Evolutionary conservation across 1,140 invertebrate species (phyloP).

Genomic region (Ladona fulva): DNA sequence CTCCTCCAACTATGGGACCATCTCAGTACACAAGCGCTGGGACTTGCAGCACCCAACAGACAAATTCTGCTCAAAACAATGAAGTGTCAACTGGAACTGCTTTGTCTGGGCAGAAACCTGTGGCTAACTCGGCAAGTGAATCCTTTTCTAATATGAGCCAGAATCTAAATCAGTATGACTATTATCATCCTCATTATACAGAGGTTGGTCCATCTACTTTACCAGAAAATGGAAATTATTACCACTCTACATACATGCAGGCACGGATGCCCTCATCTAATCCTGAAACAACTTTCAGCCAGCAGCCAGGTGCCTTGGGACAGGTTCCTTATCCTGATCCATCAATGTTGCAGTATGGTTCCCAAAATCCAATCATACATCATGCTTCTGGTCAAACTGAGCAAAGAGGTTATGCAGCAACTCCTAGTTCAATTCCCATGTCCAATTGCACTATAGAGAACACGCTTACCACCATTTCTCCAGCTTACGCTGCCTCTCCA

Average conservation of each 20-base stretch:
- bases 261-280: constrained; percentile 20
- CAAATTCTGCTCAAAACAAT: constrained; percentile 17
- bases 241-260: constrained; percentile 25
- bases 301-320: constrained; percentile 12
- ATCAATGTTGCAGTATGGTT: background rate
- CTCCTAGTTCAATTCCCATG: too few species aligned
- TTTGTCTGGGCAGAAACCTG: background rate
- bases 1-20: constrained; percentile 22
- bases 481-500: too few species aligned
- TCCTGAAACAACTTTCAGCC: constrained; percentile 16
- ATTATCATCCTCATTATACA: background rate
- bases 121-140: background rate
- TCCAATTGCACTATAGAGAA: too few species aligned
- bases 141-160: background rate
- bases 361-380: background rate
- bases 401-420: too few species aligned
- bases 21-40: constrained; percentile 27
- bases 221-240: background rate
- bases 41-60: constrained; percentile 20
- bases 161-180: background rate
- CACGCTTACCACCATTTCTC: too few species aligned
- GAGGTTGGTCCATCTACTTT: background rate
- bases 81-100: background rate
- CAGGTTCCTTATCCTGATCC: background rate
- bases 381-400: background rate